Percentiles rank a stretch among this genome's conserved stretches.
These are phyloP conservation scores for Drosophila koepferae DNA, from an alignment of 2,888 invertebrate genomes.

Conservation along the genomic window DNA sequence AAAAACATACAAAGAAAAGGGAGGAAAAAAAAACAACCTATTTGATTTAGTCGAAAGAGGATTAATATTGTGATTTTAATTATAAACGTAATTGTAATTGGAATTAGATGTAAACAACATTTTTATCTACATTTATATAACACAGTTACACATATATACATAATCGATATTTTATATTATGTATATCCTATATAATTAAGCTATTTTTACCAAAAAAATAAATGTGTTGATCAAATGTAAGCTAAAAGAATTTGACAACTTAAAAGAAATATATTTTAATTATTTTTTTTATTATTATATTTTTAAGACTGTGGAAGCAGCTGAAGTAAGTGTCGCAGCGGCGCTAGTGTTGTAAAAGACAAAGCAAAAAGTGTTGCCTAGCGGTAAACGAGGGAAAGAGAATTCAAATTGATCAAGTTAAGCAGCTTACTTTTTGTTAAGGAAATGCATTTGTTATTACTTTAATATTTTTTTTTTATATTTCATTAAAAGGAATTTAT, in stretches of 20 bases:
- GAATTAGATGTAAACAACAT: conserved; percentile 17
- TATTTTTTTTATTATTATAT: neutral
- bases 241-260: neutral
- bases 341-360: neutral
- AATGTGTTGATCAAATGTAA: conserved; percentile 28
- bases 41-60: conserved; percentile 14
- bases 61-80: conserved; percentile 64
- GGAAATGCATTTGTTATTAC: no score
- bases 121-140: conserved; percentile 29
- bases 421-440: neutral
- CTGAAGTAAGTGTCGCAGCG: neutral
- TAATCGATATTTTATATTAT: conserved; percentile 7
- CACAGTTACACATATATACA: conserved; percentile 1
- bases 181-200: conserved; percentile 37
- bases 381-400: no score
- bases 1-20: neutral
- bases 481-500: no score
- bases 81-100: conserved; percentile 24
- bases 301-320: neutral
- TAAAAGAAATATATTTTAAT: neutral
- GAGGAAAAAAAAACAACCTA: conserved; percentile 7
- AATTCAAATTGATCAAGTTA: neutral
- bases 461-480: no score
- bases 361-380: neutral
- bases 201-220: conserved; percentile 28